These are phyloP conservation scores for Aleiodes leptofemur DNA, from an alignment of 2,888 invertebrate species.

Conservation along the genomic window DNA sequence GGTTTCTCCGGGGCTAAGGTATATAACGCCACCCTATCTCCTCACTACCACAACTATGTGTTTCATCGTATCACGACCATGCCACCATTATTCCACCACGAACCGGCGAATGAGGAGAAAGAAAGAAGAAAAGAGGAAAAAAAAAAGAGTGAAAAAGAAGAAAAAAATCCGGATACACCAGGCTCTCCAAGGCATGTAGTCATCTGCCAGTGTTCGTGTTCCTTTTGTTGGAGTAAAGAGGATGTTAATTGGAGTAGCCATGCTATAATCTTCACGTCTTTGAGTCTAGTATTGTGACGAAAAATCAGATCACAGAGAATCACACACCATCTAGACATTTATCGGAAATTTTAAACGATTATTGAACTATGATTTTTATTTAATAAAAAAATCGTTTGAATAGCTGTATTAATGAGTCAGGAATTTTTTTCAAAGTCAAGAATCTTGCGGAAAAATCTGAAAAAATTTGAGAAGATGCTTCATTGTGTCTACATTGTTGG, in stretches of 20 bases:
- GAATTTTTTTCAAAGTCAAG: too few relatives aligned
- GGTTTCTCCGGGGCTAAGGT: slow-evolving; percentile 21
- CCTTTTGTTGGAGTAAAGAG: slow-evolving; percentile 46
- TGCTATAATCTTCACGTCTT: slow-evolving; percentile 22
- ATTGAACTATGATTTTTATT: too few relatives aligned
- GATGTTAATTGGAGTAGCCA: slow-evolving; percentile 48
- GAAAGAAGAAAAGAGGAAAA: neutral
- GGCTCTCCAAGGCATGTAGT: slow-evolving; percentile 28
- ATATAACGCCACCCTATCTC: slow-evolving; percentile 29
- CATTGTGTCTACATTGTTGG: too few relatives aligned
- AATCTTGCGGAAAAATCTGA: too few relatives aligned
- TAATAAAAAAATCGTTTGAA: too few relatives aligned
- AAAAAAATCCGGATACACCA: slow-evolving; percentile 34
- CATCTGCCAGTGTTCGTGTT: slow-evolving; percentile 39
- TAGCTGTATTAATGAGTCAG: too few relatives aligned
- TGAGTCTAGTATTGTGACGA: slow-evolving; percentile 3
- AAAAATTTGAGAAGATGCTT: too few relatives aligned
- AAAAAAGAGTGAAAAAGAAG: neutral
- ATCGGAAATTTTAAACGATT: too few relatives aligned
- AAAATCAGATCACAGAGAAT: neutral
- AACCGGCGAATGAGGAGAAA: slow-evolving; percentile 13
- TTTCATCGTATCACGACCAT: slow-evolving; percentile 25
- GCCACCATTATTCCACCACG: slow-evolving; percentile 34
- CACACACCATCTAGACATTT: too few relatives aligned
- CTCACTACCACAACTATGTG: slow-evolving; percentile 40